Conservation (phyloP, 2,888 invertebrate genomes). For the Lasiommata megera region DNA sequence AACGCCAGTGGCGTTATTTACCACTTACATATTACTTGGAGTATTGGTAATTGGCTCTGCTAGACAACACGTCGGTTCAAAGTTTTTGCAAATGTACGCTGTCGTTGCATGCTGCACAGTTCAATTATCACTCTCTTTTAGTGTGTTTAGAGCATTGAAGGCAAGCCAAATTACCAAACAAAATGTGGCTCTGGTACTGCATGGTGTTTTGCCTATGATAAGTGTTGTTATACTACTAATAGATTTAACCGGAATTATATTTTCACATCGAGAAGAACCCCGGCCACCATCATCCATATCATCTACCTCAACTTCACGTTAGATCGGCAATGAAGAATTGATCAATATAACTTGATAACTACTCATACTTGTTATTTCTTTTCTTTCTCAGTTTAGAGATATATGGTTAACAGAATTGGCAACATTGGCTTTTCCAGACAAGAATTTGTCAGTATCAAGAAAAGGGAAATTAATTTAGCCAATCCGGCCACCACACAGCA, state of each 20-base stretch:
- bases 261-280: conserved; percentile 42
- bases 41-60: conserved; percentile 43
- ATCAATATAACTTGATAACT: background rate
- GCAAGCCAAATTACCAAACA: conserved; percentile 19
- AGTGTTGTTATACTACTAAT: conserved; percentile 48
- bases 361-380: no score
- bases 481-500: no score
- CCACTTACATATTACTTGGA: conserved; percentile 52
- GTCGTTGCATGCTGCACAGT: conserved; percentile 46
- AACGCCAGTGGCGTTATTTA: conserved; percentile 54
- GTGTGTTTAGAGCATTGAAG: conserved; percentile 47
- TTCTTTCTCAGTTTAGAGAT: no score
- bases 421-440: no score
- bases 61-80: conserved; percentile 41
- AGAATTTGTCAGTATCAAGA: no score
- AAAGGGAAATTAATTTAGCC: no score
- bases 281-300: conserved; percentile 30
- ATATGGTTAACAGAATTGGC: no score
- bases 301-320: conserved; percentile 20
- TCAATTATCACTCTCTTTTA: conserved; percentile 46
- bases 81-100: conserved; percentile 54
- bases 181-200: conserved; percentile 45
- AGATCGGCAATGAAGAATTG: conserved; percentile 8
- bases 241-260: conserved; percentile 52
- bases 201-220: conserved; percentile 60